A percentile compares a stretch with the other conserved stretches of the same genome.
phyloP scores from a whole-genome alignment of 1,140 invertebrate genomes.

The Copidosoma floridanum region DNA sequence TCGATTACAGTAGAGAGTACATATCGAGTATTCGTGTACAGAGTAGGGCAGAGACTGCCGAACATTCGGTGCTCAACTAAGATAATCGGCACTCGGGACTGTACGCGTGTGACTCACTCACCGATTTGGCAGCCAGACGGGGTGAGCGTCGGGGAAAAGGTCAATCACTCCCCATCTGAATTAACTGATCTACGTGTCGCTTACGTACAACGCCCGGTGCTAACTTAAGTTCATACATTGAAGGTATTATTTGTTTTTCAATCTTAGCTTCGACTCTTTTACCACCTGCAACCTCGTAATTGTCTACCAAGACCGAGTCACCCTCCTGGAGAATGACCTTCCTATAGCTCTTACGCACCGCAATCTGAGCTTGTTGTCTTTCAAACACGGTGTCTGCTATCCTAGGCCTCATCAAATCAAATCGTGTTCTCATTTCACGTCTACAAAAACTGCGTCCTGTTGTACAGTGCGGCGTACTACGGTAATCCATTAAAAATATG shows the following conservation, averaged over 20 bases:
- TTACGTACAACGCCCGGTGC: too few species aligned
- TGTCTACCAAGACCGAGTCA: background rate
- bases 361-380: slow-evolving; percentile 4
- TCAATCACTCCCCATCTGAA: too few species aligned
- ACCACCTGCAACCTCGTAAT: background rate
- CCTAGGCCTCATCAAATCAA: slow-evolving; percentile 7
- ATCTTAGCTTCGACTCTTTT: background rate
- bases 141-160: too few species aligned
- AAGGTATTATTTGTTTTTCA: background rate
- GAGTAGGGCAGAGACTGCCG: too few species aligned
- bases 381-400: background rate
- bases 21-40: too few species aligned
- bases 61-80: too few species aligned
- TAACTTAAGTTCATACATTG: background rate
- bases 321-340: background rate
- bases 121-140: too few species aligned
- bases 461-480: slow-evolving; percentile 10
- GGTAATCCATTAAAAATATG: slow-evolving; percentile 11
- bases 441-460: slow-evolving; percentile 9
- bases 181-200: too few species aligned
- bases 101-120: too few species aligned
- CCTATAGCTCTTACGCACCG: too few species aligned
- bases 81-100: too few species aligned
- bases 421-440: background rate
- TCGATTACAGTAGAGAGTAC: too few species aligned